phyloP scores from a whole-genome alignment of 2,888 invertebrate species.

The Ectropis crepuscularia region DNA sequence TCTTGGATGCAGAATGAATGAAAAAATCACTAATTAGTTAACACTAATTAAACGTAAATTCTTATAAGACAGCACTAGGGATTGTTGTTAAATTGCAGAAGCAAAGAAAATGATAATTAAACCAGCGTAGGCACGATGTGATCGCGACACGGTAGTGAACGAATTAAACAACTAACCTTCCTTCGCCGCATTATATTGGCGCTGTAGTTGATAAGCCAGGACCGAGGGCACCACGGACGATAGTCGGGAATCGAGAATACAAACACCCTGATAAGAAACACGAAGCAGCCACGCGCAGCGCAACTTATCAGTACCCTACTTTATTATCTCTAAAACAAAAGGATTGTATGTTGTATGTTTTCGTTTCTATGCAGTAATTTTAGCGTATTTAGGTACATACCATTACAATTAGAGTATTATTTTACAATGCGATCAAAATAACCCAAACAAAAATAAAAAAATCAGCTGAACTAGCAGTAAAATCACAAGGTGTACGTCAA shows the following conservation, averaged over 20 bases:
- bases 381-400: background rate
- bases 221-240: constrained; percentile 77
- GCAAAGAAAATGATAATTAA: constrained; percentile 24
- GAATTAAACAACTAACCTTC: constrained; percentile 70
- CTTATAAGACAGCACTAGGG: constrained; percentile 39
- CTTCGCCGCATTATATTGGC: constrained; percentile 77
- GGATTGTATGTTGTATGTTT: constrained; percentile 28
- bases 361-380: constrained; percentile 34
- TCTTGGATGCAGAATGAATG: constrained; percentile 80
- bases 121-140: constrained; percentile 30
- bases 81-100: constrained; percentile 29
- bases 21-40: constrained; percentile 73
- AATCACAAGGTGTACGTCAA: no score
- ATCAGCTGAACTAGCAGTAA: no score
- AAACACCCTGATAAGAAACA: constrained; percentile 80
- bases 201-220: constrained; percentile 76
- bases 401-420: background rate
- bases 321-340: constrained; percentile 38
- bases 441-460: no score
- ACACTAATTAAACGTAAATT: constrained; percentile 50
- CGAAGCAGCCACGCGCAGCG: constrained; percentile 74
- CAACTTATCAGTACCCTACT: constrained; percentile 62
- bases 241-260: constrained; percentile 68
- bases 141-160: constrained; percentile 64
- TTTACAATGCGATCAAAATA: background rate